A percentile compares a stretch with the other conserved stretches of the same genome.
phyloP scores from a whole-genome alignment of 2,888 invertebrate genomes.

The Unio pictorum region DNA sequence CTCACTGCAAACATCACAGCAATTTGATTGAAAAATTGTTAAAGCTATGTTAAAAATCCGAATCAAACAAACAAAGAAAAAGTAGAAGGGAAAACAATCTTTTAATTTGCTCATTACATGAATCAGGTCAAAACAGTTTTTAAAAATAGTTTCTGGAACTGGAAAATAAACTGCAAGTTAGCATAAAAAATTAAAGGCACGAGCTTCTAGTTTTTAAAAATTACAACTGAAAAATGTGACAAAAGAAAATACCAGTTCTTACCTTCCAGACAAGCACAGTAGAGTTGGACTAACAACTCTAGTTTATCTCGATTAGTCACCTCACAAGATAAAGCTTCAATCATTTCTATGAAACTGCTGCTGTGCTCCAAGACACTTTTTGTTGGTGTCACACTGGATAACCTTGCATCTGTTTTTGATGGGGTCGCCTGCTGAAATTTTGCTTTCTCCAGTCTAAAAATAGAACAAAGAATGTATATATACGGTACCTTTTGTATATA shows the following conservation, averaged over 20 bases:
- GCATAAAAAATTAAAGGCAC: background rate
- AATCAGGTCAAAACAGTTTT: too few species aligned
- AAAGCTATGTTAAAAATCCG: too few species aligned
- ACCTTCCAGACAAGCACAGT: conserved; percentile 76
- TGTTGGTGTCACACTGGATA: conserved; percentile 40
- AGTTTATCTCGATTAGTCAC: conserved; percentile 75
- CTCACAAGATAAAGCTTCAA: conserved; percentile 47
- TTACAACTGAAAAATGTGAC: background rate
- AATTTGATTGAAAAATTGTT: too few species aligned
- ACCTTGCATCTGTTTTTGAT: conserved; percentile 4
- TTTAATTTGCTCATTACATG: too few species aligned
- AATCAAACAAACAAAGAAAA: too few species aligned
- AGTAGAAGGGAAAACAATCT: too few species aligned
- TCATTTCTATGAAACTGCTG: conserved; percentile 39
- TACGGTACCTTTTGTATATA: too few species aligned
- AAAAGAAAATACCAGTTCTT: conserved; percentile 60
- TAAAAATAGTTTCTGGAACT: too few species aligned
- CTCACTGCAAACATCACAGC: too few species aligned
- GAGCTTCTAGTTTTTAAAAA: background rate
- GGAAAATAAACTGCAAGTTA: too few species aligned
- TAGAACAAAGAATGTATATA: background rate
- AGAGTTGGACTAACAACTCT: conserved; percentile 76
- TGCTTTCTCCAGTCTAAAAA: conserved; percentile 37
- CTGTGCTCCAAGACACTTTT: conserved; percentile 37
- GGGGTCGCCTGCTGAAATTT: conserved; percentile 7